Conservation (phyloP, 2,888 invertebrate species). For the Pollenia griseotomentosa region DNA sequence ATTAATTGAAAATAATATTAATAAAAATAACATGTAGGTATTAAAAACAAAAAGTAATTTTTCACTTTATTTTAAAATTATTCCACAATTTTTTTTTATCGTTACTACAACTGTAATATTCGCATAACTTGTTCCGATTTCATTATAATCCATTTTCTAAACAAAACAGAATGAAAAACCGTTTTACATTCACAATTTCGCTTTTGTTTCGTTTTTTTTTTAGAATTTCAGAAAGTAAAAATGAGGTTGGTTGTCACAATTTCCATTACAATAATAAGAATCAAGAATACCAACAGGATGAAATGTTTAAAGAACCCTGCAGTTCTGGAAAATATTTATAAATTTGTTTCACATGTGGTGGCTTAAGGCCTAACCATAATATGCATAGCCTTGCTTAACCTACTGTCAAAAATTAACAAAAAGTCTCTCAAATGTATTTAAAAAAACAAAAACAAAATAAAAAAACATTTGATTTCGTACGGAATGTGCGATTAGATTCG, state of each 20-base stretch:
- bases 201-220: slow-evolving; percentile 7
- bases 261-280: slow-evolving; percentile 42
- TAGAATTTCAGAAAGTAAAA: neutral
- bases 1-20: too few relatives aligned
- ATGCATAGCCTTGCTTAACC: too few relatives aligned
- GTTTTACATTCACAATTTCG: neutral
- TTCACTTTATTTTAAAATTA: neutral
- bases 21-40: too few relatives aligned
- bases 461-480: too few relatives aligned
- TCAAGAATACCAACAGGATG: slow-evolving; percentile 46
- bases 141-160: slow-evolving; percentile 12
- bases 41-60: neutral
- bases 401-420: too few relatives aligned
- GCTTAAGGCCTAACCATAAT: too few relatives aligned
- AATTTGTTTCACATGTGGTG: too few relatives aligned
- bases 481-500: too few relatives aligned
- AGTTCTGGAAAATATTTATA: too few relatives aligned
- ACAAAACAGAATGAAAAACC: neutral
- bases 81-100: neutral
- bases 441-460: too few relatives aligned
- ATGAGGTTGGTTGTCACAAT: slow-evolving; percentile 55
- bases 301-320: slow-evolving; percentile 37
- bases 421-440: too few relatives aligned
- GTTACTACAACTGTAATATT: neutral
- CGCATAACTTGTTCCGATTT: slow-evolving; percentile 59